phyloP scores from a whole-genome alignment of 2,113 vertebrate species.

The Malurus melanocephalus region DNA sequence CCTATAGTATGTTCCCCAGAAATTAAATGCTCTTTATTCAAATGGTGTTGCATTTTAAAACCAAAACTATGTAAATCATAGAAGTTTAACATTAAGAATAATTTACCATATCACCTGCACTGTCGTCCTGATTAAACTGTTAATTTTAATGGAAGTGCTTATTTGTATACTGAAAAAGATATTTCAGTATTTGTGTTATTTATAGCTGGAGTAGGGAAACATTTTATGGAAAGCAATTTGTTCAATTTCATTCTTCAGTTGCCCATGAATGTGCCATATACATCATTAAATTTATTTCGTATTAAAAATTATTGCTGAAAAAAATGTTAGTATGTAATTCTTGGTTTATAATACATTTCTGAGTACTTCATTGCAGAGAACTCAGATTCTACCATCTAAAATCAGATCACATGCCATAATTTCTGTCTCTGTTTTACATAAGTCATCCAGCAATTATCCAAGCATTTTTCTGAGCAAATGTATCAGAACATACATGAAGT shows the following conservation, averaged over 20 bases:
- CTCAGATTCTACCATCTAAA: neutral
- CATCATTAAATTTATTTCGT: neutral
- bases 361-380: neutral
- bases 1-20: neutral
- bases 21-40: neutral
- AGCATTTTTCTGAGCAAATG: neutral
- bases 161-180: neutral
- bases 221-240: conserved; percentile 9
- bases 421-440: neutral
- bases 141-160: neutral
- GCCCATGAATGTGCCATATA: neutral
- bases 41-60: neutral
- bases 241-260: neutral
- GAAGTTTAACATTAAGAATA: neutral
- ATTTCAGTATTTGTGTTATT: neutral
- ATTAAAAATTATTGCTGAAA: neutral
- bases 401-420: neutral
- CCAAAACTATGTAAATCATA: neutral
- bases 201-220: neutral
- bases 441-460: neutral
- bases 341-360: neutral
- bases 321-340: neutral
- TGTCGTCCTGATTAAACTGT: neutral
- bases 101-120: neutral
- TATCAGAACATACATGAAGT: neutral